These are phyloP conservation scores for Pogonomyrmex barbatus DNA, from an alignment of 1,140 invertebrate genomes.

Conservation along the genomic window DNA sequence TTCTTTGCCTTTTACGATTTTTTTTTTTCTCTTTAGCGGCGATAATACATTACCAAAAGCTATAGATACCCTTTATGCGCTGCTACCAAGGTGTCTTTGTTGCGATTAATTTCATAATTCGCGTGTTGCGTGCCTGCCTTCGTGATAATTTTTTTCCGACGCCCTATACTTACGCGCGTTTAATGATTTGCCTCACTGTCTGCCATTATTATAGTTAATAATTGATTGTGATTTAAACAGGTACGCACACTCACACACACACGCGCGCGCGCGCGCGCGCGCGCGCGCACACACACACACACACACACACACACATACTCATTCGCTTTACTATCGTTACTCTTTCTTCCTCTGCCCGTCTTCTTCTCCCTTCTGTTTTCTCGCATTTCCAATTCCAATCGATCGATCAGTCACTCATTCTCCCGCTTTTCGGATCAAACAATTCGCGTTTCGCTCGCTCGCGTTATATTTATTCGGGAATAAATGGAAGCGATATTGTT, in stretches of 20 bases:
- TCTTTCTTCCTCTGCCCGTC: slow-evolving; percentile 8
- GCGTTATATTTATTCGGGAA: slow-evolving; percentile 51
- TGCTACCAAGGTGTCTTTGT: slow-evolving; percentile 79
- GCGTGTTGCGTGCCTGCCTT: slow-evolving; percentile 65
- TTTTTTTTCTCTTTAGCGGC: slow-evolving; percentile 75
- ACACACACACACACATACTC: slow-evolving; percentile 49
- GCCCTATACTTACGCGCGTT: slow-evolving; percentile 63
- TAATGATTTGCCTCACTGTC: slow-evolving; percentile 70
- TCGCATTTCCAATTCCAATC: slow-evolving; percentile 2
- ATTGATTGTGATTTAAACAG: slow-evolving; percentile 80
- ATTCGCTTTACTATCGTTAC: slow-evolving; percentile 29
- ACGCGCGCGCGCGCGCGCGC: no score
- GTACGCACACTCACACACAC: slow-evolving; percentile 46
- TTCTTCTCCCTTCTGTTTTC: background rate
- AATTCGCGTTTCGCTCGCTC: slow-evolving; percentile 36
- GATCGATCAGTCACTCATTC: slow-evolving; percentile 12
- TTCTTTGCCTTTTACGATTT: slow-evolving; percentile 39
- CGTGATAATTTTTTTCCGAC: slow-evolving; percentile 61
- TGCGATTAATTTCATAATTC: slow-evolving; percentile 72
- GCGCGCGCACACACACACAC: slow-evolving; percentile 37
- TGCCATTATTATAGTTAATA: slow-evolving; percentile 82
- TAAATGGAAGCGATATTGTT: slow-evolving; percentile 51
- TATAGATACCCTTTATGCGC: slow-evolving; percentile 82
- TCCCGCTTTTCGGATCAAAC: slow-evolving; percentile 19
- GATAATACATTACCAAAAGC: slow-evolving; percentile 84